Evolutionary conservation across 2,113 vertebrate genomes (phyloP).

Genomic region (Callorhinus ursinus): DNA sequence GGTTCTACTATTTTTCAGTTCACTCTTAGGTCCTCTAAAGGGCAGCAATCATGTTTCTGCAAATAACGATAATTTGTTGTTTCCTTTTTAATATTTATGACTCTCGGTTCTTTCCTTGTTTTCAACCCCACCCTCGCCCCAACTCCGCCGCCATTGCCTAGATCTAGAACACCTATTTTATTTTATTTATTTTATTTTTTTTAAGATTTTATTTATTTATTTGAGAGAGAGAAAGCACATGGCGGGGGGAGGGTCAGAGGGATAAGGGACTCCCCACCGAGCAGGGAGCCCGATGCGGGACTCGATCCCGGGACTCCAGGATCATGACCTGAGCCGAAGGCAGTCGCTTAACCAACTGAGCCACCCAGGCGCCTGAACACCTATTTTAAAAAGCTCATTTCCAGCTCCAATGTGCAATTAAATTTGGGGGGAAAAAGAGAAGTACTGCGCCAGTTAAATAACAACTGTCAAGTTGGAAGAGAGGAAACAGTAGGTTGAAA

Average conservation of each 20-base stretch:
- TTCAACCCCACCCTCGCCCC: background rate
- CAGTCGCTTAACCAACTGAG: too few relatives aligned
- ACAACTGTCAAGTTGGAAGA: background rate
- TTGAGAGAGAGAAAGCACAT: too few relatives aligned
- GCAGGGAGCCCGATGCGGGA: too few relatives aligned
- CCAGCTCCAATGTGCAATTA: background rate
- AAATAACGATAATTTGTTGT: background rate
- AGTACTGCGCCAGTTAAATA: background rate
- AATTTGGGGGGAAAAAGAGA: background rate
- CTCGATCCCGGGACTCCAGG: too few relatives aligned
- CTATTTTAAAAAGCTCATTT: conserved; percentile 29
- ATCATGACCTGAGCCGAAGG: too few relatives aligned
- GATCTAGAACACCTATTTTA: background rate
- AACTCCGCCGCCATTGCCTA: background rate
- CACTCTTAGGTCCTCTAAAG: background rate
- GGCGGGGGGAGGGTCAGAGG: too few relatives aligned
- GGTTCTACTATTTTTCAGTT: background rate
- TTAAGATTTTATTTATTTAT: too few relatives aligned
- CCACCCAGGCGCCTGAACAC: too few relatives aligned
- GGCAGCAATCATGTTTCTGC: background rate
- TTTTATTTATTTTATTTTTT: too few relatives aligned
- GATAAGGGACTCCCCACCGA: too few relatives aligned
- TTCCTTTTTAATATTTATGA: background rate
- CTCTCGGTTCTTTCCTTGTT: background rate
- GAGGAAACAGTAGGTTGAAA: background rate